These are phyloP conservation scores for Lamprotornis superbus DNA, from an alignment of 2,113 vertebrate species.

Conservation along the genomic window DNA sequence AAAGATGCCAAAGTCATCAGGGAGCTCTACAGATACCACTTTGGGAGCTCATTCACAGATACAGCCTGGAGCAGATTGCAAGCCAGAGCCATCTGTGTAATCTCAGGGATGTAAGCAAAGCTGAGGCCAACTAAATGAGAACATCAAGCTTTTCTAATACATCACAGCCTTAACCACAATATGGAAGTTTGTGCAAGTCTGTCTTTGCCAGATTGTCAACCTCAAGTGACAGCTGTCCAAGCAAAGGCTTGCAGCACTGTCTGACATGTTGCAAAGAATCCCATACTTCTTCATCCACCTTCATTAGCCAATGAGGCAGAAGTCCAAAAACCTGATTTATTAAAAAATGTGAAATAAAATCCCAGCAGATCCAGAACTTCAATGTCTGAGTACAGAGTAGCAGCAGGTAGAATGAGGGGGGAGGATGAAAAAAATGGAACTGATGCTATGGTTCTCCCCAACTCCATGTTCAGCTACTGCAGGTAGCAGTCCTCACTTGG, in stretches of 20 bases:
- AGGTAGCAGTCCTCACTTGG: not conserved
- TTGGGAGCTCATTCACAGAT: conserved; percentile 27
- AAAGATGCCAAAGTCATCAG: conserved; percentile 40
- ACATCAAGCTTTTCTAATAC: conserved; percentile 54
- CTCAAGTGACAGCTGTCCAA: conserved; percentile 51
- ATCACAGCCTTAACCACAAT: conserved; percentile 51
- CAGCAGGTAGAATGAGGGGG: not conserved
- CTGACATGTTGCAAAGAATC: not conserved
- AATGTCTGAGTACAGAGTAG: not conserved
- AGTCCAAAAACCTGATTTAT: not conserved
- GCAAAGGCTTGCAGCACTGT: conserved; percentile 20
- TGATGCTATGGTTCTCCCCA: not conserved
- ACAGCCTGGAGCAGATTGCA: conserved; percentile 51
- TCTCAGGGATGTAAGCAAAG: conserved; percentile 47
- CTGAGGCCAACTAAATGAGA: conserved; percentile 56
- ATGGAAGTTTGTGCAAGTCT: conserved; percentile 47
- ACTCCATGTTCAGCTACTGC: not conserved
- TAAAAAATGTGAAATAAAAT: not conserved
- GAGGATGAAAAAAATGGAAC: not conserved
- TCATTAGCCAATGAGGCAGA: not conserved
- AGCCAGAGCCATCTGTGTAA: conserved; percentile 58
- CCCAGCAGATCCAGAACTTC: not conserved
- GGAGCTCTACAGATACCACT: conserved; percentile 30
- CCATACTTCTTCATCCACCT: not conserved
- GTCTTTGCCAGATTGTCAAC: conserved; percentile 55